Percentiles rank a stretch among this genome's conserved stretches.
Conservation (phyloP, 2,113 vertebrate species). For the Oreocharis arfaki region DNA sequence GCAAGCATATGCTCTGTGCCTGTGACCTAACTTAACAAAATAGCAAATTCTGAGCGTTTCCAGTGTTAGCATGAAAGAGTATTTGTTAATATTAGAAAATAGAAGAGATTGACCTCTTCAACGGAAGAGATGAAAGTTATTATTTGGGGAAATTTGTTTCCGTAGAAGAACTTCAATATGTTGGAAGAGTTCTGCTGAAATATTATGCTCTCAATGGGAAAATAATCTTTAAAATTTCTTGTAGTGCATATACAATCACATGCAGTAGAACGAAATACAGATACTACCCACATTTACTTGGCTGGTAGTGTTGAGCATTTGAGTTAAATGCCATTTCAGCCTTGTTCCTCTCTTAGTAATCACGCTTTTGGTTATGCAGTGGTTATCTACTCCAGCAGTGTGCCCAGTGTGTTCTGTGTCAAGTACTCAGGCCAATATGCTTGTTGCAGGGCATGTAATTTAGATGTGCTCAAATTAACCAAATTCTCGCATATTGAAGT, state of each 20-base stretch:
- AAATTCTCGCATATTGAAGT: neutral
- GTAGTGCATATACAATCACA: neutral
- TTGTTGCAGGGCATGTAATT: neutral
- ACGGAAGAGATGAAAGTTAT: neutral
- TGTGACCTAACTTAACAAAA: neutral
- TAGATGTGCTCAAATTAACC: neutral
- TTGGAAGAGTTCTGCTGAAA: neutral
- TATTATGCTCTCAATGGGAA: neutral
- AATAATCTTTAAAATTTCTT: neutral
- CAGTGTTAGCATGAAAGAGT: neutral
- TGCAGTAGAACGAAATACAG: neutral
- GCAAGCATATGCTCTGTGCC: neutral
- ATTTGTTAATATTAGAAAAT: neutral
- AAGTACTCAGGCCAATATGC: neutral
- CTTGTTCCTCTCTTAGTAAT: neutral
- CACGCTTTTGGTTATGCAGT: neutral
- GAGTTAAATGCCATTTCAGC: neutral
- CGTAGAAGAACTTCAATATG: accelerated
- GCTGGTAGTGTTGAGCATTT: neutral
- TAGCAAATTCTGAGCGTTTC: neutral
- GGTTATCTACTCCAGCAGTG: neutral
- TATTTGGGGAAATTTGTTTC: neutral
- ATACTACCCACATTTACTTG: neutral
- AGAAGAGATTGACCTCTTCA: neutral
- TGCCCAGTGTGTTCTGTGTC: neutral